phyloP scores from a whole-genome alignment of 2,113 vertebrate genomes.

The Corapipo altera region DNA sequence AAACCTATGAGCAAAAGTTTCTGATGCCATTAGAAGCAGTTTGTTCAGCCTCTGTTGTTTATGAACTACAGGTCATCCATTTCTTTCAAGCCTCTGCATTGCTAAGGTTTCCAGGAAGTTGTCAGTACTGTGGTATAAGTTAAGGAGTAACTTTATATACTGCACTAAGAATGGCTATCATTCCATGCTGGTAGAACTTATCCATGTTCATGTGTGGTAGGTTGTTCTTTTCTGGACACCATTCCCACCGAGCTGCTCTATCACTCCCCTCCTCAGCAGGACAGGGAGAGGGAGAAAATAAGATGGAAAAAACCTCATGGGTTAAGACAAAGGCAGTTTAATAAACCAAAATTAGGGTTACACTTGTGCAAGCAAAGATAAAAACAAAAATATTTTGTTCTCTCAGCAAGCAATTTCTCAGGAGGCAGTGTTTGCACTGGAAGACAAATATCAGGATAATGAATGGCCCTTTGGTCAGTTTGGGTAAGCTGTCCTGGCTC shows the following conservation, averaged over 20 bases:
- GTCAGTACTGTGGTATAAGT: background rate
- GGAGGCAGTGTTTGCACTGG: background rate
- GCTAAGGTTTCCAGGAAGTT: conserved; percentile 9
- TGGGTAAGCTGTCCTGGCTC: background rate
- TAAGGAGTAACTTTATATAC: background rate
- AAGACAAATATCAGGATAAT: background rate
- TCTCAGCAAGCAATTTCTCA: background rate
- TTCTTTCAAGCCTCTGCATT: conserved; percentile 5
- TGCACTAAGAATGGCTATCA: background rate
- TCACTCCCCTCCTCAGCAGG: background rate
- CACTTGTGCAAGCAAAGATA: background rate
- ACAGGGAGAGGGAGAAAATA: background rate
- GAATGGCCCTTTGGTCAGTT: background rate
- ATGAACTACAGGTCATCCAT: background rate
- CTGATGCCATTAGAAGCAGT: conserved; percentile 38
- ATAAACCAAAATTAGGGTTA: background rate
- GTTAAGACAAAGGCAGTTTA: background rate
- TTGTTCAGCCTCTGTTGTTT: conserved; percentile 42
- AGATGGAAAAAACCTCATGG: background rate
- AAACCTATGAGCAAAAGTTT: conserved; percentile 56
- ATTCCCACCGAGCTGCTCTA: background rate
- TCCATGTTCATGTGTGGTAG: background rate
- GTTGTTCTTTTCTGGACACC: background rate
- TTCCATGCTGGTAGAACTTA: background rate
- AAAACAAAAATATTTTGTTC: background rate